Evolutionary conservation across 35 echinoderm and acorn worm genomes (phyloP), one percentile per base, ranked within the genome.

Genomic region (Lytechinus variegatus): DNA sequence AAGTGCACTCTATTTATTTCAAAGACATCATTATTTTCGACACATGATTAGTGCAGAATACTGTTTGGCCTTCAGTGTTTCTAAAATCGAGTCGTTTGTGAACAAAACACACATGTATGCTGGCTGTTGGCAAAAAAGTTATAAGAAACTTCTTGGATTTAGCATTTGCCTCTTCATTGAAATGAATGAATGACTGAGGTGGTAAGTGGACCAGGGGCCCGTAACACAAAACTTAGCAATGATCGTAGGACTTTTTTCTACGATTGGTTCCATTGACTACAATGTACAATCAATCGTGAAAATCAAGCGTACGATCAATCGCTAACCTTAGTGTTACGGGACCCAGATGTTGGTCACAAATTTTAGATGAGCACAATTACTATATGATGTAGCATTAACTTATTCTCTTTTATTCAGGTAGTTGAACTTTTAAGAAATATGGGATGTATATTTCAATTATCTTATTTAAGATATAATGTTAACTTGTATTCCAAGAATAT

Each of bases 381-480:
- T 79, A 79, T 79, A 79, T 24, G n/a, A n/a, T 79, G 66, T 79
- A 79, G 66, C n/a, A 7, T 71, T 79, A 79, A 79, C 66, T 79
- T 79, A 79, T 79, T 79, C 19, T 79, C 66, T 79, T 21, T 79
- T 79, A 79, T 79, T 79, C 66, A 79, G 66, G 66, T 79, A 79
- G 66, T 79, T 79, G 16, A 79, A 79, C 16, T 79, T 79, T 79
- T n/a, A 79, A 19, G 66, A 16, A 24, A 79, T 16, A 79, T 79
- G 61, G n/a, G 66, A 24, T 79, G 66, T 79, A 79, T 24, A 79
- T 79, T 79, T 79, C 66, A 79, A 79, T 44, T 44, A 44, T 79
- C 66, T 79, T 79, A 79, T 24, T 79, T 79, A 79, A 79, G 66
- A 79, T 79, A 58, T 58, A 58, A 79, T 79, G 66, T 79, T 71